Evolutionary conservation across 2,797 vertebrate genomes (phyloP), one percentile per base, ranked within the genome.

Genomic region (Bryconaethiops microstoma): DNA sequence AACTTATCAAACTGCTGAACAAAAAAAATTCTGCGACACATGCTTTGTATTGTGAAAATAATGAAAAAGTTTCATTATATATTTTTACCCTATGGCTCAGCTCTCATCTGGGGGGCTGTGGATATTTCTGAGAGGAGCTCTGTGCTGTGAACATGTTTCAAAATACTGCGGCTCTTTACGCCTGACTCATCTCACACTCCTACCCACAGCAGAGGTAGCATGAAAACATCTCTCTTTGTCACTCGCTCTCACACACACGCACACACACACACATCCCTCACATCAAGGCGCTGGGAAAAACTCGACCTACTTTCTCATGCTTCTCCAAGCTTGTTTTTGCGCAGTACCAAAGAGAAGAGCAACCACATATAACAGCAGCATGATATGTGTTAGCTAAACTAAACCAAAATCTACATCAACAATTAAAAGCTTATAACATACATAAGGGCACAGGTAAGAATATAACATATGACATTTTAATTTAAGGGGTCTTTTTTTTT

Each of bases 261-360:
- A 45, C 48, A 52, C 63, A 72, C 72, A 40, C 69, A 21, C 48
- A 16, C 55, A 77, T 70, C 48, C 63, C 55, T 55, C 55, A 52
- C 2, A 52, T 16, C 40, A 39, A 78, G 42, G 60, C 35, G 64
- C 76, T 59, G 79, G 59, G 77, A 83, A 83, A 82, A 84, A 62
- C 65, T 75, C 84, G 86, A 91, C 87, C 89, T 91, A 89, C 84
- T 91, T 90, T 89, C 72, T 83, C 77, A 89, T 50, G 72, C 29
- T 74, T 82, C 70, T 71, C 60, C 45, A 79, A 78, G 79, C 70
- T 60, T 8, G 19, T 78, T 84, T 82, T 81, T 83, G 25, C 74
- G 84, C 86, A 87, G 83, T 74, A 74, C n/a, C 48, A 64, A 63
- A 69, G 54, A 63, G 13, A 60, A 63, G 54, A 72, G 14, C 29